These are phyloP conservation scores for Cladorhizidae sp. DNA, from an alignment of 37 sponge, comb jelly and placozoan genomes.

Conservation along the genomic window DNA sequence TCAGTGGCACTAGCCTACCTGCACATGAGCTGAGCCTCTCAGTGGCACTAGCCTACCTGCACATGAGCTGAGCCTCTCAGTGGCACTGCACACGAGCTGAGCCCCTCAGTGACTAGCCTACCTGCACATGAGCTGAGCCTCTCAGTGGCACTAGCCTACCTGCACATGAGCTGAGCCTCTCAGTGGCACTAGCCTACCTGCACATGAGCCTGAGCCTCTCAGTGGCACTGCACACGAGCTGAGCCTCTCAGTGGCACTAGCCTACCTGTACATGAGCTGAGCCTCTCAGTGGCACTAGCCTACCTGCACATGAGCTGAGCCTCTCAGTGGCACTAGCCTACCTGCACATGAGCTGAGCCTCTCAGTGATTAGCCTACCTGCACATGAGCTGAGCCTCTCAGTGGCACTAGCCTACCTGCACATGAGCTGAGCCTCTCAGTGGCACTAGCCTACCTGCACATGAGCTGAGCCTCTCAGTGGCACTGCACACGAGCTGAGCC, in stretches of 20 bases:
- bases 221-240: constrained; percentile 61
- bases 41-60: constrained; percentile 57
- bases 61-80: constrained; percentile 66
- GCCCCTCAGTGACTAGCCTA: not conserved
- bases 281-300: constrained; percentile 59
- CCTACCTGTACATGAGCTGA: constrained; percentile 73
- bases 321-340: not conserved
- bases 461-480: too few relatives aligned
- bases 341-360: constrained; percentile 61
- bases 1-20: constrained; percentile 61
- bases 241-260: too few relatives aligned
- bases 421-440: constrained; percentile 63
- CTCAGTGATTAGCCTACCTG: constrained; percentile 54
- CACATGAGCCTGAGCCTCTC: constrained; percentile 62
- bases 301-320: too few relatives aligned
- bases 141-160: constrained; percentile 59
- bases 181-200: constrained; percentile 60
- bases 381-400: too few relatives aligned
- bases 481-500: constrained; percentile 71
- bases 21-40: too few relatives aligned
- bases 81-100: constrained; percentile 53
- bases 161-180: too few relatives aligned
- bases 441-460: constrained; percentile 66
- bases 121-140: constrained; percentile 78
- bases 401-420: too few relatives aligned